Evolutionary conservation across 2,888 invertebrate genomes (phyloP).

Genomic region (Limnephilus auricula): DNA sequence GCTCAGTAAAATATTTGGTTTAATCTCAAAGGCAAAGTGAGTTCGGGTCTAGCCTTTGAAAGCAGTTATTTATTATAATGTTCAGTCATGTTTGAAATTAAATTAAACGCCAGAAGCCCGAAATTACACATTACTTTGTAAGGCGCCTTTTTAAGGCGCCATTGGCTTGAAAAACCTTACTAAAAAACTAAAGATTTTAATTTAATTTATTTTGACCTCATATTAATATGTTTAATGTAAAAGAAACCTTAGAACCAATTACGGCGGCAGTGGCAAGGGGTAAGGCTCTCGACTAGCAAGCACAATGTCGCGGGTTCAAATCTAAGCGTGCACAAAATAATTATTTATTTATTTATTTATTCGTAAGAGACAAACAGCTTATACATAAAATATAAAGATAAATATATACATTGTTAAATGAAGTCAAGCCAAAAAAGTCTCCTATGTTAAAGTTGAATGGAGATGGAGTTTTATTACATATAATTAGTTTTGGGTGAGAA

Average conservation of each 20-base stretch:
- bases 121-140: constrained; percentile 26
- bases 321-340: no score
- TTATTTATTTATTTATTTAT: no score
- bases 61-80: constrained; percentile 28
- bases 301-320: no score
- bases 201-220: not conserved
- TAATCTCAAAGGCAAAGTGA: constrained; percentile 42
- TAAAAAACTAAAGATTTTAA: not conserved
- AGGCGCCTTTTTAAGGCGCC: not conserved
- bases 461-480: no score
- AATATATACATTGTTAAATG: no score
- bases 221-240: not conserved
- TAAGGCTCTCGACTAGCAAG: no score
- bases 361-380: no score
- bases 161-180: not conserved
- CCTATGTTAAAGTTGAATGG: no score
- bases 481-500: no score
- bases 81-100: constrained; percentile 34
- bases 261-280: no score
- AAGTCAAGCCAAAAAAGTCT: no score
- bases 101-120: constrained; percentile 17
- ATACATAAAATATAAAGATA: no score
- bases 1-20: constrained; percentile 50
- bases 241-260: not conserved
- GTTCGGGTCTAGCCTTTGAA: constrained; percentile 2